Evolutionary conservation across 2,888 invertebrate genomes (phyloP), one percentile per base, ranked within the genome.

Genomic region (Gastrophysa polygoni): DNA sequence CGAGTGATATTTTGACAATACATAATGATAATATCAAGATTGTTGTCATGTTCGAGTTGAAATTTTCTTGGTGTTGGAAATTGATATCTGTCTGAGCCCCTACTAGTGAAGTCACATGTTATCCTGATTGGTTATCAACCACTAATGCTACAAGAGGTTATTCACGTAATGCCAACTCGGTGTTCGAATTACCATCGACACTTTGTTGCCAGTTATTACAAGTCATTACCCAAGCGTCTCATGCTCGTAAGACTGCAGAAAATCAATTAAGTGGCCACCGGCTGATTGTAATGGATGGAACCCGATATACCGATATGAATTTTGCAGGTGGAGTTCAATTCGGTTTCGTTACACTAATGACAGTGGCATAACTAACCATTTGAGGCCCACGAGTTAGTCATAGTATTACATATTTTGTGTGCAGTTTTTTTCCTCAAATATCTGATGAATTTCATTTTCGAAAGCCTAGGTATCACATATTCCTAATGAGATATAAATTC

Each of bases 131-230:
- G 62, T 60, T 62, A 63, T 55, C 47, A 14, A 16, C 58, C 51
- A 44, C 44, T 60, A 64, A 67, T 64, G 62, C 62, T 62, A 54
- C 21, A 28, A 55, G 34, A 18, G 20, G 47, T 32, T 61, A 57
- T 61, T 63, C 62, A 66, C 58, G 66, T 61, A 62, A 65, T 49
- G 34, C 17, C 28, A 38, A 63, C 57, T 59, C 58, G 46, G 58
- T 43, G 60, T 67, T 64, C 62, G 59, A 49, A 60, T 57, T 58
- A 62, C 60, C 24, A 32, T 48, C 51, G 60, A 64, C 67, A 62
- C 57, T 57, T 43, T 57, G 62, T 57, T 64, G 51, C 64, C 43
- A 56, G 62, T 62, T 64, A 64, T 67, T 64, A 62, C 52, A 56
- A 60, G 63, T 58, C 60, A 57, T 64, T 64, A 67, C 43, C 51